A percentile compares a stretch with the other conserved stretches of the same genome.
phyloP scores from a whole-genome alignment of 1,140 invertebrate genomes.

The Drosophila seguyi region DNA sequence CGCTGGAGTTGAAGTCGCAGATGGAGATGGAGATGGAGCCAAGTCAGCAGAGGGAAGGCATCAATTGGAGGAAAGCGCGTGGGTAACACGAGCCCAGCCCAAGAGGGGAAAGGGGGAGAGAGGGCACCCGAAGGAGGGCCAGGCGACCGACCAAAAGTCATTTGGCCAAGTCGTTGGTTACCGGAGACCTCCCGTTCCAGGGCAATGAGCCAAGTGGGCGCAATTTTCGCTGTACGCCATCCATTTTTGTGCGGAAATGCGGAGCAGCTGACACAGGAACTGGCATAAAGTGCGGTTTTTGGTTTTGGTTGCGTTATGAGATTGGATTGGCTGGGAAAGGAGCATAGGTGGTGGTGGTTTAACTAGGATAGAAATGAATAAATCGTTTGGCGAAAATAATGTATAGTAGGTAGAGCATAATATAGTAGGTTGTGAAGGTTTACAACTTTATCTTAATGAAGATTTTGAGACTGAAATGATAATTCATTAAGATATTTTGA shows the following conservation, averaged over 20 bases:
- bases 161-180: slow-evolving; percentile 55
- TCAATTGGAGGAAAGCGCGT: slow-evolving; percentile 69
- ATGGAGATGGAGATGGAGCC: slow-evolving; percentile 7
- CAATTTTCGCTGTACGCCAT: slow-evolving; percentile 52
- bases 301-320: slow-evolving; percentile 18
- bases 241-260: slow-evolving; percentile 55
- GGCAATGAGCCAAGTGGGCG: slow-evolving; percentile 78
- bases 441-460: neutral
- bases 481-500: neutral
- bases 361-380: slow-evolving; percentile 9
- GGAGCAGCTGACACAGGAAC: slow-evolving; percentile 71
- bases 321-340: slow-evolving; percentile 4
- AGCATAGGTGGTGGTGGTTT: neutral
- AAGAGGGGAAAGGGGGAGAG: slow-evolving; percentile 3
- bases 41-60: slow-evolving; percentile 31
- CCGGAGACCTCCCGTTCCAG: slow-evolving; percentile 38
- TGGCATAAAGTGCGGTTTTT: slow-evolving; percentile 59
- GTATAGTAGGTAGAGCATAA: neutral
- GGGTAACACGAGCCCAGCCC: slow-evolving; percentile 70
- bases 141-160: slow-evolving; percentile 47
- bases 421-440: slow-evolving; percentile 2
- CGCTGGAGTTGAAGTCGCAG: slow-evolving; percentile 36
- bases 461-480: neutral
- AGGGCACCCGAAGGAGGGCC: neutral
- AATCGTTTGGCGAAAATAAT: neutral